Conservation (phyloP, 2,888 invertebrate species). For the Platypus cylindrus region DNA sequence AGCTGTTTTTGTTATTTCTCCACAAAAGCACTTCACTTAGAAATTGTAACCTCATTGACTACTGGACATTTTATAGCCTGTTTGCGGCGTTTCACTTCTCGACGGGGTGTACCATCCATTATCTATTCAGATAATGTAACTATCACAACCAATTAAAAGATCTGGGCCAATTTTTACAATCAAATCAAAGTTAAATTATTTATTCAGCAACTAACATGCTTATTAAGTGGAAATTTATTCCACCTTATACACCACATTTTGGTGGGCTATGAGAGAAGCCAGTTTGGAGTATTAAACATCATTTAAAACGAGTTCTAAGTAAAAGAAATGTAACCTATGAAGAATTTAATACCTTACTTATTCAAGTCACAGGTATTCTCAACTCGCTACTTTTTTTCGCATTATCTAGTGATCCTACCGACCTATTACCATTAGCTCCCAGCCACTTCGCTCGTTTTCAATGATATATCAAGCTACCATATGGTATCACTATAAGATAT, state of each 20-base stretch:
- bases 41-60: slow-evolving; percentile 7
- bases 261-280: slow-evolving; percentile 23
- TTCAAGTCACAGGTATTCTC: slow-evolving; percentile 19
- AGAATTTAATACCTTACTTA: slow-evolving; percentile 18
- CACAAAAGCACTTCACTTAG: slow-evolving; percentile 5
- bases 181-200: slow-evolving; percentile 3
- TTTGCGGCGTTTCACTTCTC: slow-evolving; percentile 6
- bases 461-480: too few species aligned
- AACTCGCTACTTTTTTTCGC: slow-evolving; percentile 21
- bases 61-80: slow-evolving; percentile 4
- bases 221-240: slow-evolving; percentile 8
- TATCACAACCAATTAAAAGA: slow-evolving; percentile 1
- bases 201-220: not conserved
- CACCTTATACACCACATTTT: slow-evolving; percentile 17
- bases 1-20: slow-evolving; percentile 7
- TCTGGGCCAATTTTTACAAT: slow-evolving; percentile 6
- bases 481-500: too few species aligned
- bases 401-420: slow-evolving; percentile 18
- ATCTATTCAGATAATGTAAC: slow-evolving; percentile 10
- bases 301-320: slow-evolving; percentile 19
- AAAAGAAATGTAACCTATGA: slow-evolving; percentile 18
- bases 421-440: slow-evolving; percentile 19
- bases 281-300: slow-evolving; percentile 20
- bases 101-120: slow-evolving; percentile 5
- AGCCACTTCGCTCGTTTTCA: too few species aligned